Percentiles rank a stretch among this genome's conserved stretches.
phyloP scores from a whole-genome alignment of 2,113 vertebrate species.

The Oryzias curvinotus region DNA sequence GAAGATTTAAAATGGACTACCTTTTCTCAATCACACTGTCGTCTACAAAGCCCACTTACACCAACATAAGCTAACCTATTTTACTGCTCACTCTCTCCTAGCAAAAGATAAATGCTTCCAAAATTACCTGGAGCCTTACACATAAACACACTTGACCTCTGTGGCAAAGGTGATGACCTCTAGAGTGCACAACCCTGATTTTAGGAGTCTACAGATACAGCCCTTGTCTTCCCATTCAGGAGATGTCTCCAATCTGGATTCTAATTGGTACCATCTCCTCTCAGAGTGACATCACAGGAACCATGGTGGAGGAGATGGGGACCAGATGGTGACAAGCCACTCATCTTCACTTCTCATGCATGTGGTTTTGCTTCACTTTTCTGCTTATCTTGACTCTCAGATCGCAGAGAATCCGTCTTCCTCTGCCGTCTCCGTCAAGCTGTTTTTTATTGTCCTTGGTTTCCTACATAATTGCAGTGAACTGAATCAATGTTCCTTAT shows the following conservation, averaged over 20 bases:
- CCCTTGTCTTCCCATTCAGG: slow-evolving; percentile 27
- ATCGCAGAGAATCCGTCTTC: slow-evolving; percentile 9
- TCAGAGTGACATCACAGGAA: slow-evolving; percentile 65
- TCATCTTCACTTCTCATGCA: slow-evolving; percentile 44
- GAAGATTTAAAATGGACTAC: slow-evolving; percentile 32
- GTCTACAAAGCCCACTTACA: slow-evolving; percentile 27
- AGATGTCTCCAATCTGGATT: slow-evolving; percentile 52
- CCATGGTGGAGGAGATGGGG: slow-evolving; percentile 55
- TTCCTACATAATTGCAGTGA: slow-evolving; percentile 37
- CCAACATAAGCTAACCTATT: not conserved
- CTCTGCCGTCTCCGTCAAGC: slow-evolving; percentile 13
- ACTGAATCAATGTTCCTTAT: slow-evolving; percentile 56
- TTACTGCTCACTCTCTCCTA: not conserved
- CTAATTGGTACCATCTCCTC: slow-evolving; percentile 70
- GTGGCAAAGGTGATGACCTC: slow-evolving; percentile 6
- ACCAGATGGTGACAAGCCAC: slow-evolving; percentile 63
- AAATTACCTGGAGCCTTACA: slow-evolving; percentile 11
- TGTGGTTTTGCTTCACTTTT: slow-evolving; percentile 37
- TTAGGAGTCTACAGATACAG: slow-evolving; percentile 24
- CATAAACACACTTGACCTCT: slow-evolving; percentile 1
- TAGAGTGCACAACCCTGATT: slow-evolving; percentile 24
- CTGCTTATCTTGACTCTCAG: slow-evolving; percentile 51
- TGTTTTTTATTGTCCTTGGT: slow-evolving; percentile 42
- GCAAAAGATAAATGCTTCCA: not conserved
- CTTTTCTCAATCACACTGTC: slow-evolving; percentile 34